Base-by-base conservation (phyloP, 1,140 invertebrate genomes). In the Chrysoperla carnea region DNA sequence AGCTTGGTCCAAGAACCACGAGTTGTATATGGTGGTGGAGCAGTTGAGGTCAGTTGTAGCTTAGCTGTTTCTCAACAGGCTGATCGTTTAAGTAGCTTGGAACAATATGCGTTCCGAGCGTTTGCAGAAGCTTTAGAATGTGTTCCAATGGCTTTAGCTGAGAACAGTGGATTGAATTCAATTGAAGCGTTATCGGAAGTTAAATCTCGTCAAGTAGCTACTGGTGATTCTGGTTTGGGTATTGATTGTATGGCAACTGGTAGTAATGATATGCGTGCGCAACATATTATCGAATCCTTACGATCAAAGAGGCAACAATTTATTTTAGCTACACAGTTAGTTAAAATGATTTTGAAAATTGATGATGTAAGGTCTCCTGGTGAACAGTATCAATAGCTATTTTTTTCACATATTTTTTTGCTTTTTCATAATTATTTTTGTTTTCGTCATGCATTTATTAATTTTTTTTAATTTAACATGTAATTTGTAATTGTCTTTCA, bases 281-380 rank as follows among this genome's bases (percentile, higher is more conserved):
- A 96, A 63, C 84, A 94, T 59, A 93, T 99, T 6, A 86, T 99
- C 41, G 96, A 99, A 67, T 95, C 95, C 0, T 66, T 99, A 13
- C 84, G 87, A 56, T 91, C 90, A 33, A 99, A 99, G 73, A 90
- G 89, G 50, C 93, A 98, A 57, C 96, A 99, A 66, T 88, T 99
- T 14, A 68, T 93, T 15, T 67, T 99, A 41, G 94, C 96, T 2
- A 96, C 95, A 0, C 88, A 96, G 58, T 70, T 99, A 17, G 93
- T 98, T 6, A 95, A 96, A 63, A 99, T 99, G 95, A 98, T 99
- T 48, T 70, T 99, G 36, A 99, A 99, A 67, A 99, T 99, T 46
- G 96, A 99, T 64, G 96, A 99, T 60, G 84, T 99, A 39, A 75
- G 95, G 47, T 84, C 83, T 5, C 78, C 81, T 1, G 70, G 63